phyloP scores from a whole-genome alignment of 1,140 invertebrate genomes.

The Chymomyza costata region DNA sequence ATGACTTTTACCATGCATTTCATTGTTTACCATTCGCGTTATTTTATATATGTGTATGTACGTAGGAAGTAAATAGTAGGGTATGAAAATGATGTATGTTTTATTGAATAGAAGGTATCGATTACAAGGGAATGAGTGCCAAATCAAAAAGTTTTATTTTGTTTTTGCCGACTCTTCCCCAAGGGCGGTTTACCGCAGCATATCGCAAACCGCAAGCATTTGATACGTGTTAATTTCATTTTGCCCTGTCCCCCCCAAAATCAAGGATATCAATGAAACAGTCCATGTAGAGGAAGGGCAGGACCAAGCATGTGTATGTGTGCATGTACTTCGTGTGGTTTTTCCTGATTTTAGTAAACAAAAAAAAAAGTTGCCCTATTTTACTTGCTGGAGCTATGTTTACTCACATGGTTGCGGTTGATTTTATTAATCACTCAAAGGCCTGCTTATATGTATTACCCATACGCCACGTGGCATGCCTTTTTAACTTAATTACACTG shows the following conservation, averaged over 20 bases:
- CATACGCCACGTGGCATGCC: constrained; percentile 9
- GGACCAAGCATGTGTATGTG: too few species aligned
- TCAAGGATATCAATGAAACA: not conserved
- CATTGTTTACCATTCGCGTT: constrained; percentile 32
- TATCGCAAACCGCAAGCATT: constrained; percentile 37
- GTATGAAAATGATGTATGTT: not conserved
- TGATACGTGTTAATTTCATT: constrained; percentile 42
- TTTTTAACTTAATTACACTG: too few species aligned
- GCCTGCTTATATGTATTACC: too few species aligned
- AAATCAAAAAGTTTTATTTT: too few species aligned
- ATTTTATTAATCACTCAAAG: constrained; percentile 26
- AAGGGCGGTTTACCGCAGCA: constrained; percentile 49
- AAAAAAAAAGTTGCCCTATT: not conserved
- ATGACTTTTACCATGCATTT: constrained; percentile 39
- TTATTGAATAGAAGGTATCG: too few species aligned
- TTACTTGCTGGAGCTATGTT: constrained; percentile 22
- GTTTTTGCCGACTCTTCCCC: too few species aligned
- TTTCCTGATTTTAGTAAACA: constrained; percentile 1
- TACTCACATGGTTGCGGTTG: constrained; percentile 24
- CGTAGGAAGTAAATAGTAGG: not conserved
- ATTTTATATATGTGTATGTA: constrained; percentile 11
- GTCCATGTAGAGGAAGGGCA: too few species aligned
- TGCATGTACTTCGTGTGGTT: too few species aligned
- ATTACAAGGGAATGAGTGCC: too few species aligned
- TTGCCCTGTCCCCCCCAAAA: not conserved